Evolutionary conservation across 2,113 vertebrate genomes (phyloP), one percentile per base, ranked within the genome.

Genomic region (Dipodomys ordii): DNA sequence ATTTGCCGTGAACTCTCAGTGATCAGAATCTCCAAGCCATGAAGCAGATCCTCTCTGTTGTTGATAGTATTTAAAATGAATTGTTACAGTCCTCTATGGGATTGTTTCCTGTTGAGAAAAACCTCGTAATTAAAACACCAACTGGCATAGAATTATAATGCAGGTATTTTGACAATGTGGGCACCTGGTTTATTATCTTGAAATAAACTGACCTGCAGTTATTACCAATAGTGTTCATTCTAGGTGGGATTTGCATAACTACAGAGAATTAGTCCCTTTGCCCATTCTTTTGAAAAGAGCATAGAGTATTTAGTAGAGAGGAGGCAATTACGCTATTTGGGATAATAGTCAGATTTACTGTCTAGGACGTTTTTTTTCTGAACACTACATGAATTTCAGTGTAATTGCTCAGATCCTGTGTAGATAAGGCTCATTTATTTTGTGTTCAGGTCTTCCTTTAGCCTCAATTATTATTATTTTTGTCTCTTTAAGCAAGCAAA

Each of bases 21-120:
- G 92, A 76, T 88, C 62, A 94, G 49, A 46, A 93, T 92, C 90
- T 46, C 93, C 84, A 80, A 92, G 82, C 67, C 83, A 94, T 46
- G 49, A 94, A 57, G 60, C 35, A 94, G 83, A 94, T 69, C 15
- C 81, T 83, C 90, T 97, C 60, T 97, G 92, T 92, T 97, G 91
- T 97, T 97, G 94, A 88, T 80, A 97, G 87, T 86, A 71, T 96
- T 97, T 92, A 97, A 97, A 98, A 97, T 87, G 97, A 96, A 94
- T 94, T 94, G 60, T 97, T 97, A 95, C 87, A 91, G 6, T 97
- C 97, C 65, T 96, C 94, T 93, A 76, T 84, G 80, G 87, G 95
- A 87, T 95, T 90, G 77, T 72, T 96, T 97, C 96, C 96, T 96
- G 78, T 91, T 80, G 95, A 96, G 96, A 97, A 94, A 60, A 96